A percentile compares a stretch with the other conserved stretches of the same genome.
phyloP scores from a whole-genome alignment of 2,113 vertebrate genomes.

The Gopherus flavomarginatus region DNA sequence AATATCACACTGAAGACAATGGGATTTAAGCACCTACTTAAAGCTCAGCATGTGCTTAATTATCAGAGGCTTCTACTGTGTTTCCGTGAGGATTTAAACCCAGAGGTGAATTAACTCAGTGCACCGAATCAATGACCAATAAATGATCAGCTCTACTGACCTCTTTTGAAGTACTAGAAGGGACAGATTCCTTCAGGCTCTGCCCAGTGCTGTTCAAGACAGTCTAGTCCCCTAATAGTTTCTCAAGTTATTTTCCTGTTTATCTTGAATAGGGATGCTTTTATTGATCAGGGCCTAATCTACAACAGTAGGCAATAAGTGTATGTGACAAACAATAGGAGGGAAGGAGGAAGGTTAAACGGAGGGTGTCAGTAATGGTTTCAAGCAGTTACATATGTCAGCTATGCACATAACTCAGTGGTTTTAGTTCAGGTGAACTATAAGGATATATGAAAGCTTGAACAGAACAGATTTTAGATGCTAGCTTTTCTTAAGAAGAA shows the following conservation, averaged over 20 bases:
- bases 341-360: background rate
- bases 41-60: background rate
- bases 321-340: background rate
- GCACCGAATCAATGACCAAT: background rate
- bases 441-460: background rate
- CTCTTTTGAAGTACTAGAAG: background rate
- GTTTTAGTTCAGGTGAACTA: background rate
- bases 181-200: background rate
- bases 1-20: background rate
- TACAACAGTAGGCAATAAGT: background rate
- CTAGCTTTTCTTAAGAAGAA: background rate
- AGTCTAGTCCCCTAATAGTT: background rate
- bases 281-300: background rate
- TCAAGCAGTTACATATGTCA: background rate
- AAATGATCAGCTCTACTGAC: background rate
- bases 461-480: background rate
- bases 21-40: background rate
- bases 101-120: background rate
- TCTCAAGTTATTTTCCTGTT: constrained; percentile 38
- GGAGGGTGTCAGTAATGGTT: background rate
- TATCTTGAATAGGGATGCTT: background rate
- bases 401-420: background rate
- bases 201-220: background rate
- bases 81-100: background rate
- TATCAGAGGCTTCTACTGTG: background rate